Evolutionary conservation across 1,140 invertebrate genomes (phyloP).

Genomic region (Microplitis demolitor): DNA sequence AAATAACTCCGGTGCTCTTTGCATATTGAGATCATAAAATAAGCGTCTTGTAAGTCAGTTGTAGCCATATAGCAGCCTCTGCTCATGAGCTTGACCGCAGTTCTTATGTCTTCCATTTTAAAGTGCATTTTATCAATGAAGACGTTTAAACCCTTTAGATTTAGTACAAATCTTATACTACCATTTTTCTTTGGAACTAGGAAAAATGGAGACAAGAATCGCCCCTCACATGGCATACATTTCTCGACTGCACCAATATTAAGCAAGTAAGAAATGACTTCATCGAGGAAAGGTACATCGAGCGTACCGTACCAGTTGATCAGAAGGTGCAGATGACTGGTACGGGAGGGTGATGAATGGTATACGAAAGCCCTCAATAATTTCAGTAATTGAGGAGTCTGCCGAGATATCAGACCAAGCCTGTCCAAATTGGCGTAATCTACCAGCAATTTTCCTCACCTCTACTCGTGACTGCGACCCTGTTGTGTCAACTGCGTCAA

Average conservation of each 20-base stretch:
- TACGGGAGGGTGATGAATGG: not conserved
- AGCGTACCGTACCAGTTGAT: not conserved
- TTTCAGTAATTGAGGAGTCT: slow-evolving; percentile 21
- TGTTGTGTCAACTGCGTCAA: not conserved
- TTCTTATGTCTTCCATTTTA: no score
- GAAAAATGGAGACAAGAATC: slow-evolving; percentile 31
- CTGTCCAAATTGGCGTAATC: slow-evolving; percentile 13
- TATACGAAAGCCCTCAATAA: slow-evolving; percentile 30
- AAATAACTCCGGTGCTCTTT: no score
- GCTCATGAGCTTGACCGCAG: no score
- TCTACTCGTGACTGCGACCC: not conserved
- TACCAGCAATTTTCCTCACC: slow-evolving; percentile 18
- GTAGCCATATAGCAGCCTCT: no score
- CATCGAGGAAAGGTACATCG: not conserved
- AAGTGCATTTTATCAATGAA: slow-evolving; percentile 7
- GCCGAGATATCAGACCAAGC: slow-evolving; percentile 25
- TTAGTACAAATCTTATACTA: slow-evolving; percentile 30
- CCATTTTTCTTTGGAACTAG: slow-evolving; percentile 34
- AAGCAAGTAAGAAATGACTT: not conserved
- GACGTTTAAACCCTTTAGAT: slow-evolving; percentile 34
- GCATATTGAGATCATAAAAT: no score
- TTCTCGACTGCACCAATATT: not conserved
- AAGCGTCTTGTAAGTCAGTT: no score
- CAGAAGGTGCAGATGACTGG: not conserved
- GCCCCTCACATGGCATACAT: slow-evolving; percentile 9